A percentile compares a stretch with the other conserved stretches of the same genome.
phyloP scores from a whole-genome alignment of 2,113 vertebrate species.

The Garra rufa region DNA sequence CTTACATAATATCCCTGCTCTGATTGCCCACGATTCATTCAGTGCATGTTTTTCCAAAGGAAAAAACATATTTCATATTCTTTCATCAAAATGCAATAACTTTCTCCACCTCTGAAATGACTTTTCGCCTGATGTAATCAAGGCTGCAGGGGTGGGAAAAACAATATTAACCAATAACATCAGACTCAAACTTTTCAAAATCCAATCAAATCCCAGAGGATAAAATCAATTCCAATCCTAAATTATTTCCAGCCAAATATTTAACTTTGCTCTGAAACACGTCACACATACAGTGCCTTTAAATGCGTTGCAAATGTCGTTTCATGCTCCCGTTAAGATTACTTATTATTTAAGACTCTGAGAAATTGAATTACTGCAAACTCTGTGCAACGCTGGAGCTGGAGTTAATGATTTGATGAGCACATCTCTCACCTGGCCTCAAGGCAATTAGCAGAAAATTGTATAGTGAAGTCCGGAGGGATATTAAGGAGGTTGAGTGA shows the following conservation, averaged over 20 bases:
- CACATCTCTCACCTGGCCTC: background rate
- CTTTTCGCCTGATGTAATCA: conserved; percentile 3
- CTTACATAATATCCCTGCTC: background rate
- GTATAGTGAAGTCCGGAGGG: background rate
- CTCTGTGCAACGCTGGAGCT: background rate
- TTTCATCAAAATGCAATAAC: conserved; percentile 7
- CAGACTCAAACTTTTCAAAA: background rate
- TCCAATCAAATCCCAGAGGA: conserved; percentile 11
- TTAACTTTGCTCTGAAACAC: background rate
- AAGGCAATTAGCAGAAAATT: conserved; percentile 28
- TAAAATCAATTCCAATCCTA: background rate
- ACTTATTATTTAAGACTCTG: background rate
- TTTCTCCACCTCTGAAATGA: background rate
- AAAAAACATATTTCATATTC: background rate
- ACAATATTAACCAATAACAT: background rate
- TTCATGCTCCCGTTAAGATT: background rate
- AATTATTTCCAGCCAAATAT: background rate
- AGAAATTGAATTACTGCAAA: conserved; percentile 10
- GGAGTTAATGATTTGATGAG: conserved; percentile 14
- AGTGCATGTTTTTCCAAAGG: background rate
- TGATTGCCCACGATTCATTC: background rate
- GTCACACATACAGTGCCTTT: background rate
- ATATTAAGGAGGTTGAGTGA: background rate
- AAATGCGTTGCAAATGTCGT: background rate
- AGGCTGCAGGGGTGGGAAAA: background rate